Percentiles rank a stretch among this genome's conserved stretches.
phyloP scores from a whole-genome alignment of 1,140 invertebrate genomes.

The Ephestia elutella region DNA sequence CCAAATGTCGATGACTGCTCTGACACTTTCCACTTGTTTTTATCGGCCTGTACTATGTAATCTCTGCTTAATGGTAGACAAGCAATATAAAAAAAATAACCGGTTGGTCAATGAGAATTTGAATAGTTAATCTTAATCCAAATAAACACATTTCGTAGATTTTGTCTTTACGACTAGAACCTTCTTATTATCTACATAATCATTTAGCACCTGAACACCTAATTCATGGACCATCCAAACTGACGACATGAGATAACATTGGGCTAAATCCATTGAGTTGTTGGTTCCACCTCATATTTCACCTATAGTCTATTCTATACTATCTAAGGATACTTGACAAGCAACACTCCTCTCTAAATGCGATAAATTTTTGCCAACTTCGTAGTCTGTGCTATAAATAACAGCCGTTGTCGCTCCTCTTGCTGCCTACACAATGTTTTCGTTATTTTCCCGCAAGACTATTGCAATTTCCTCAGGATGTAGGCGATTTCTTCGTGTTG shows the following conservation, averaged over 20 bases:
- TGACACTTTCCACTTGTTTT: slow-evolving; percentile 47
- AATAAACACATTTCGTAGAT: too few species aligned
- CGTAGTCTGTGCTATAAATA: slow-evolving; percentile 6
- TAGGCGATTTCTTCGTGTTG: not conserved
- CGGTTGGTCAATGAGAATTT: too few species aligned
- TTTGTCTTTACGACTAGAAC: too few species aligned
- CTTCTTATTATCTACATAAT: too few species aligned
- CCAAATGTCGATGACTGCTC: slow-evolving; percentile 58
- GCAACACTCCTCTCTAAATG: not conserved
- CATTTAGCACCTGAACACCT: too few species aligned
- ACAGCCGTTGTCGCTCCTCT: slow-evolving; percentile 8
- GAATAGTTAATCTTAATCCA: too few species aligned
- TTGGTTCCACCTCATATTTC: not conserved
- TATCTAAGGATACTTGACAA: too few species aligned
- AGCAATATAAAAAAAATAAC: not conserved
- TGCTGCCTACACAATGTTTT: slow-evolving; percentile 16
- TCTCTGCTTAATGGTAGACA: not conserved
- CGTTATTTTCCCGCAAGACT: slow-evolving; percentile 10
- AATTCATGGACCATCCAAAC: too few species aligned
- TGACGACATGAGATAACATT: too few species aligned
- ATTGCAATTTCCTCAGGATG: slow-evolving; percentile 8
- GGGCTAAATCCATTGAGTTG: not conserved
- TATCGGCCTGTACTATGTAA: slow-evolving; percentile 14
- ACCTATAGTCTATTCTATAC: not conserved
- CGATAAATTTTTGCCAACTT: not conserved